Evolutionary conservation across 2,888 invertebrate species (phyloP), one percentile per base, ranked within the genome.

Genomic region (Phaonia tiefii): DNA sequence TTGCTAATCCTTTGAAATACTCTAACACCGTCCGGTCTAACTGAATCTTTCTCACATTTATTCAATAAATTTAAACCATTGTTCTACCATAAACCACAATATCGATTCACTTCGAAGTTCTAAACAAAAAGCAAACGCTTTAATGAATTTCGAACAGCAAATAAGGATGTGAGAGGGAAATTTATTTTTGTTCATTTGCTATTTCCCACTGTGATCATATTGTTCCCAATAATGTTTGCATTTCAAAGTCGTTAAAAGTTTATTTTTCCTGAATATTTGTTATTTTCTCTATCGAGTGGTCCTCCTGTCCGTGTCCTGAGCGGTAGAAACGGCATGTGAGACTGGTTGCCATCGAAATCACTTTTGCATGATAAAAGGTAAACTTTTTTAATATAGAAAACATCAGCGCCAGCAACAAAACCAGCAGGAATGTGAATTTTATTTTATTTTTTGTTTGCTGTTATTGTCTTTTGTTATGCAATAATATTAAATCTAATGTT

Each of bases 311-410:
- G 31, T 3, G 22, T 22, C 22, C 54, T 25, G 54, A 25, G 13
- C 25, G 54, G 54, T 25, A 31, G 31, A 31, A 31, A 31, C 3
- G 8, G 8, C n/a, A n/a, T 37, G 20, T 15, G 17, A 46, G 2
- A 11, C 25, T 54, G 60, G 37, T 60, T 60, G 10, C 39, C 60
- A 42, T 42, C 22, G 63, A 42, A 39, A 63, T 63, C 63, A 22
- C 42, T 63, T 15, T 63, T 8, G 20, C 22, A 37, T 22, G 39
- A 20, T 3, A 20, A 63, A 2, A 22, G 39, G 63, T 42, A 63
- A 63, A 63, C 63, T 63, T 63, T 63, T 63, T 63, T 63, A 63
- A 63, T 63, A 63, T 22, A 13, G 42, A 42, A 42, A 56, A 22
- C 13, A 49, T 2, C 17, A 39, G 4, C 17, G 11, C 4, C 25